Base-by-base conservation (phyloP, 1,140 invertebrate genomes). In the Paramacrobiotus metropolitanus region DNA sequence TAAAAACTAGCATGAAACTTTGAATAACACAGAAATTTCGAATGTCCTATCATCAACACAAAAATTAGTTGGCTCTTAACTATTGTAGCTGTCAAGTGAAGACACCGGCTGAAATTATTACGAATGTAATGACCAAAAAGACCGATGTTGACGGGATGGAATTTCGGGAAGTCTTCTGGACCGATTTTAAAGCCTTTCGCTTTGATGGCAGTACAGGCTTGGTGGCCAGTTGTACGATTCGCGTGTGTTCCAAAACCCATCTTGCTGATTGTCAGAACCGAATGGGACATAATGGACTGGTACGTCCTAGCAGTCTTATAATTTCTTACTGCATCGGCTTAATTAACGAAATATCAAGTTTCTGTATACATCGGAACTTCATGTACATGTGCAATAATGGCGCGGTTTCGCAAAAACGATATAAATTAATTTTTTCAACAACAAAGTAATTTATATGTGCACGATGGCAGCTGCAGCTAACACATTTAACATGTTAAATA, bases 161-260 rank as follows among this genome's bases (percentile, higher is more conserved):
- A 55, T 55, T 55, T 28, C 48, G 48, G 15, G 48, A 55, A 24
- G 24, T 55, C 9, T 55, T 20, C 28, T 55, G 48, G 48, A 24
- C 48, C 15, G 48, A 55, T 24, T 55, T 55, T 24, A 55, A 55
- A 4, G 48, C 48, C 48, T 55, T 55, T 24, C 48, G 48, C 24
- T 55, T 55, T 28, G 48, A 55, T 24, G 48, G 48, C 24, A 55
- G 48, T 55, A 55, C 4, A 15, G 24, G 48, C 15, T 28, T 55
- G 48, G 15, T 55, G 24, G 48, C 48, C 48, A 55, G 48, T 24
- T 55, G 48, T 24, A 24, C 24, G 15, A 24, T 55, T 4, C 15
- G 48, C 15, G 24, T 55, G 4, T 55, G 48, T 24, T 15, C 48
- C 15, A 55, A 55, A 24, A 20, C 48, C 4, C 48, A 55, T 24